Conservation (phyloP, 1,140 invertebrate species). For the Diorhabda carinulata region DNA sequence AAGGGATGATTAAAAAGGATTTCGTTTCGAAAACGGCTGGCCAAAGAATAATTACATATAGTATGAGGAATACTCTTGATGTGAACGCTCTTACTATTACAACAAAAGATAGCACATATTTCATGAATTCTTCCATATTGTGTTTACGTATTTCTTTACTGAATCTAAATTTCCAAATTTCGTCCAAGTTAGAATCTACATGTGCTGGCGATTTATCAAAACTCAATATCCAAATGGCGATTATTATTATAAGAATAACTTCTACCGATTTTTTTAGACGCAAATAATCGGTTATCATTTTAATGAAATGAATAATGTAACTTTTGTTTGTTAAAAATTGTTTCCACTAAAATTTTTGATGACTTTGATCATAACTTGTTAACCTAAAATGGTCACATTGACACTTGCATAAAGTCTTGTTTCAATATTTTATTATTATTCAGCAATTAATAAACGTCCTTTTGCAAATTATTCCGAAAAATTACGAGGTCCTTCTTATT, state of each 20-base stretch:
- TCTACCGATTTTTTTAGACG: neutral
- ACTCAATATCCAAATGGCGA: constrained; percentile 6
- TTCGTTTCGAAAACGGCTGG: constrained; percentile 27
- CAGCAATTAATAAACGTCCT: no score
- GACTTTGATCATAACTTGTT: no score
- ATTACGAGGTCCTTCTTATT: no score
- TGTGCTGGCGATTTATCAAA: constrained; percentile 7
- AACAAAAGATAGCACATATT: constrained; percentile 19
- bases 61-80: constrained; percentile 15
- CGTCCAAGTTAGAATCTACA: constrained; percentile 16
- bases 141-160: constrained; percentile 6
- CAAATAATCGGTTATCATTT: constrained; percentile 11
- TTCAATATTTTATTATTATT: no score
- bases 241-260: constrained; percentile 8
- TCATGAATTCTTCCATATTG: constrained; percentile 18
- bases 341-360: no score
- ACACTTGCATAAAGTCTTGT: no score
- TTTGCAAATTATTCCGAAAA: no score
- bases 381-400: no score
- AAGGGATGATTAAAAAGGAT: constrained; percentile 22
- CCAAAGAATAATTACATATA: constrained; percentile 28
- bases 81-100: constrained; percentile 21
- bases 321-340: no score
- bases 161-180: constrained; percentile 23
- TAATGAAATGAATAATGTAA: neutral